Evolutionary conservation across 1,140 invertebrate genomes (phyloP), one percentile per base, ranked within the genome.

Genomic region (Nilaparvata lugens): DNA sequence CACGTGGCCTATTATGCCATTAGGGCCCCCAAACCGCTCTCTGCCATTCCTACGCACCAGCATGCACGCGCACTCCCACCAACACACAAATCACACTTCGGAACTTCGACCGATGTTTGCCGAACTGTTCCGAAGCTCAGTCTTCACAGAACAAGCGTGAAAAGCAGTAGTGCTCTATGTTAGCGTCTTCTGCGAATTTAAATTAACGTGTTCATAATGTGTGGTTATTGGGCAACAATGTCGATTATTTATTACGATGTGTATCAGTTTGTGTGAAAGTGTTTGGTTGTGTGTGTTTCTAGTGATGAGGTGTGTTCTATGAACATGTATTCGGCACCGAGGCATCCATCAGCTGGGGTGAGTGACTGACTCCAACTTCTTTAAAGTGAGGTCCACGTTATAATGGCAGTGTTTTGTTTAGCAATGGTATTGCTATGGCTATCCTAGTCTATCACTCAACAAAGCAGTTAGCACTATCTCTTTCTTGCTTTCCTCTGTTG

Each of bases 1-100:
- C 59, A 60, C 59, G 59, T 60, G 59, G 52, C 52, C 53, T 51
- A 60, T 60, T 60, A 60, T 52, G 19, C 51, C 52, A 60, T 60
- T 60, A 60, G 35, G 31, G 52, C 21, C 45, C 43, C 45, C 43
- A 60, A 60, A 51, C 52, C 25, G 53, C 48, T 31, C 4, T 52
- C 51, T 14, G 4, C 25, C n/a, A 18, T 14, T 6, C 4, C 25
- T 1, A 19, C 18, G 25, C 25, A 23, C 28, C n/a, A n/a, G 23
- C 28, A 25, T 19, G 51, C 28, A 24, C 51, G 6, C 23, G 16
- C 11, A 11, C 23, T 4, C 19, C 18, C 28, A 24, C 51, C n/a
- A 11, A 23, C 11, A 11, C 23, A n/a, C 19, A 52, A 23, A 23
- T 5, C 11, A 21, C 21, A 23, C 11, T 56, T 56, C 38, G 38